Conservation (phyloP, 2,888 invertebrate species). For the Nemurella pictetii region DNA sequence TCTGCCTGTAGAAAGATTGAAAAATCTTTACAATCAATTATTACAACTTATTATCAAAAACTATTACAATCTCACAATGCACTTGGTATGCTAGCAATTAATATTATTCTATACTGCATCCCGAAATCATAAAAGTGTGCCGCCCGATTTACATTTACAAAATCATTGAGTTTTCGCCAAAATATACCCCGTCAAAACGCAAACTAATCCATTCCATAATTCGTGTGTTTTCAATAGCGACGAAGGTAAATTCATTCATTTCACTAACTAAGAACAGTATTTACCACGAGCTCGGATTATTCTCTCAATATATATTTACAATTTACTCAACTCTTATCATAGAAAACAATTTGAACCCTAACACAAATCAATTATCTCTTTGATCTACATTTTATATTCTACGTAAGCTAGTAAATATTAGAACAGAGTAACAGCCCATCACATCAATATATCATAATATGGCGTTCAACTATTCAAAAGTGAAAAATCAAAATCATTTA, state of each 20-base stretch:
- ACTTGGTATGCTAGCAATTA: background rate
- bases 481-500: background rate
- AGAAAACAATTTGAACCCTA: too few relatives aligned
- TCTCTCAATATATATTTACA: too few relatives aligned
- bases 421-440: too few relatives aligned
- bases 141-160: background rate
- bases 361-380: too few relatives aligned
- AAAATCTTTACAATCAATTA: background rate
- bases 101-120: background rate
- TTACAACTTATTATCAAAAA: background rate
- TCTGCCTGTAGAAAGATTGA: constrained; percentile 26
- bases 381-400: too few relatives aligned
- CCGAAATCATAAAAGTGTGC: background rate
- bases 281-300: too few relatives aligned
- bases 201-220: background rate
- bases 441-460: too few relatives aligned
- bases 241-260: background rate
- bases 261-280: background rate
- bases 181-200: background rate
- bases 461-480: too few relatives aligned
- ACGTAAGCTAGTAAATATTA: too few relatives aligned
- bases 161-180: background rate
- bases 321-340: too few relatives aligned
- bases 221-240: background rate
- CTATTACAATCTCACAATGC: background rate